Evolutionary conservation across 2,888 invertebrate genomes (phyloP), one percentile per base, ranked within the genome.

Genomic region (Sesia bembeciformis): DNA sequence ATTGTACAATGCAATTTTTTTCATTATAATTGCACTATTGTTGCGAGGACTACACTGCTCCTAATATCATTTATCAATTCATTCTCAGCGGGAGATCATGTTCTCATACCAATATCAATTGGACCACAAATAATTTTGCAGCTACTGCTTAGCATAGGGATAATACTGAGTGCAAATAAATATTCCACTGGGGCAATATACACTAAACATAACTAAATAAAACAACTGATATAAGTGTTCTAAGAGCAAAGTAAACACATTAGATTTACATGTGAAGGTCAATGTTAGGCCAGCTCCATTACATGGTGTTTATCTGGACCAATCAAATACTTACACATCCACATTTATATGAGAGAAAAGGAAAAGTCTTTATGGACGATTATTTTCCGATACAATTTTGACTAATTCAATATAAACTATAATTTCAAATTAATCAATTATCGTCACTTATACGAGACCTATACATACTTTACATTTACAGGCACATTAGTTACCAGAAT

Each of bases 401-500:
- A 66, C 70, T 72, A 74, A 68, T 73, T 64, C 64, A 70, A 71
- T 73, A 71, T 65, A 70, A 79, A 79, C 74, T 74, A 72, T 62
- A 82, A 79, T 77, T 81, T 76, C 62, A 75, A 82, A 78, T 74
- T 66, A 83, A 81, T 77, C 78, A 75, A 78, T 81, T 73, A 74
- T 78, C 74, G 76, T 84, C 80, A 78, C 81, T 81, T 83, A 82
- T 72, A 81, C 78, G 63, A 83, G 80, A 81, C 84, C 87, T 88
- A 86, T 82, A 75, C 77, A 81, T 85, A 88, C 78, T 86, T 88
- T 86, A 85, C 78, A 85, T 82, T 85, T 85, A 87, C 86, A 88
- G 88, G 88, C 87, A 88, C 88, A 87, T 86, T 81, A 85, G 87
- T 88, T 86, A 83, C 77, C 77, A 82, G 78, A 83, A 83, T 79